Evolutionary conservation across 2,113 vertebrate species (phyloP), one percentile per base, ranked within the genome.

Genomic region (Periophthalmus modestus): DNA sequence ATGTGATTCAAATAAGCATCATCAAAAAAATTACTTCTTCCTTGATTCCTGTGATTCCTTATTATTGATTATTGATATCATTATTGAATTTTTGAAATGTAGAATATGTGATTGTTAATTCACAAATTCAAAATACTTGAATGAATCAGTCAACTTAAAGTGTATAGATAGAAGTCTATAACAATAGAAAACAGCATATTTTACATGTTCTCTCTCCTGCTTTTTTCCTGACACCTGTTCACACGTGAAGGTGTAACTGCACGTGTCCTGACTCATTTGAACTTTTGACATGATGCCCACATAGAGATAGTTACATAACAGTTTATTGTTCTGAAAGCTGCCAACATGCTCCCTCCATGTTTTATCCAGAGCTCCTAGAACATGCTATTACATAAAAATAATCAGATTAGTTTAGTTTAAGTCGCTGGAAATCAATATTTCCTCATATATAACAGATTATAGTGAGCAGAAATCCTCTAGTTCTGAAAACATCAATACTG

Each of bases 361-460:
- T 57, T 18, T 18, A 28, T 24, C 23, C n/a, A 57, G 10, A 57
- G 15, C 58, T 15, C 15, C 36, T 15, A 19, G 16, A 63, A 65
- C 34, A 65, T 65, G 21, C 39, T 65, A 67, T 47, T 46, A 47
- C 15, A 47, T 46, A 48, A 28, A 46, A 48, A 47, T 67, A 67
- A 48, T 67, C 39, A 15, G n/a, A 48, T 67, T 48, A 28, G 46
- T 66, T 63, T 43, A 21, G 10, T 66, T 66, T 66, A 4, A 47
- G 12, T 15, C 66, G 1, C 34, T 43, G 62, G 21, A 48, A 67
- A 67, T 48, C 23, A 24, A 67, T 48, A 67, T 67, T 67, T 67
- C 66, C 5, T 24, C 62, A 65, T 13, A 14, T n/a, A 43, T 43
- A 65, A 34, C 62, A 65, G 62, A 36, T 65, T 65, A 67, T 24